A percentile compares a stretch with the other conserved stretches of the same genome.
Conservation (phyloP, 2,113 vertebrate species). For the Chamaea fasciata region DNA sequence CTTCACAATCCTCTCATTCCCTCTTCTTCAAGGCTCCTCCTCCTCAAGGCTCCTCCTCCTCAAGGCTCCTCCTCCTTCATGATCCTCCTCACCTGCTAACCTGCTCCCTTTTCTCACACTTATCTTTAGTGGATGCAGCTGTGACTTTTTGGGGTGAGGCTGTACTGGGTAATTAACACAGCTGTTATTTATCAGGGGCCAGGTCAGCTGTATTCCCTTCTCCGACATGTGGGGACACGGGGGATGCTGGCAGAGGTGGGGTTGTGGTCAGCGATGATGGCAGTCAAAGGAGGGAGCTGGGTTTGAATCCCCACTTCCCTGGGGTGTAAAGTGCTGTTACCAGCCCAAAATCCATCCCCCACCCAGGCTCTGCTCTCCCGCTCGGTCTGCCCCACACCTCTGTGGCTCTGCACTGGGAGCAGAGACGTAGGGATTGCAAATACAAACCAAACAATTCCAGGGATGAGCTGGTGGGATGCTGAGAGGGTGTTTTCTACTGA, state of each 20-base stretch:
- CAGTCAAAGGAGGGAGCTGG: not conserved
- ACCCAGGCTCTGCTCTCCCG: not conserved
- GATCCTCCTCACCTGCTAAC: not conserved
- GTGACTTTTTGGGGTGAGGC: not conserved
- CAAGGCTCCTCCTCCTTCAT: not conserved
- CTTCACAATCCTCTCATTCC: not conserved
- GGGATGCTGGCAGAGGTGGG: not conserved
- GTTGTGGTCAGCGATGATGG: rapidly evolving
- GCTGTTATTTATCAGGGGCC: not conserved
- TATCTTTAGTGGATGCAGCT: not conserved
- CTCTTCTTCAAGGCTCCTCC: not conserved
- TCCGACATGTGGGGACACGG: not conserved
- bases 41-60: too few relatives aligned
- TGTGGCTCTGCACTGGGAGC: not conserved
- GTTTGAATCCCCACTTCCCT: not conserved
- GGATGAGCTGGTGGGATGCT: not conserved
- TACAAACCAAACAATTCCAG: not conserved
- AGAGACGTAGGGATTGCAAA: not conserved
- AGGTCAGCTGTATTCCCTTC: not conserved
- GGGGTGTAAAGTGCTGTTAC: not conserved
- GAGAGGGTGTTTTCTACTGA: not conserved
- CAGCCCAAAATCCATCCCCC: not conserved
- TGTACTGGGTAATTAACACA: not conserved
- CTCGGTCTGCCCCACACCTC: not conserved
- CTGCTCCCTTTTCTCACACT: not conserved